phyloP scores from a whole-genome alignment of 1,140 invertebrate genomes.

The Aethina tumida region DNA sequence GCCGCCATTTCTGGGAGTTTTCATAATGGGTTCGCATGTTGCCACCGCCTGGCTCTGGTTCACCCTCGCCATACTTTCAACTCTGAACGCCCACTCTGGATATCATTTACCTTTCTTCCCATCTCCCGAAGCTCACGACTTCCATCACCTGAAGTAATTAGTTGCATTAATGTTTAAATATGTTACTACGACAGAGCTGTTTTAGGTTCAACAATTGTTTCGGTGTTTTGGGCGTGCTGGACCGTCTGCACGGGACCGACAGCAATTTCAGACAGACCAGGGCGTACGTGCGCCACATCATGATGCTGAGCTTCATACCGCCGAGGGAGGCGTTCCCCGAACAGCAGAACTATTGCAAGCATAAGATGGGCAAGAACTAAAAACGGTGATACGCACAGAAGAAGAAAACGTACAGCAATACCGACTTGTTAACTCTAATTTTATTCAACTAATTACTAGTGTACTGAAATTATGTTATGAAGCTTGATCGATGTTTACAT shows the following conservation, averaged over 20 bases:
- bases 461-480: too few species aligned
- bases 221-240: constrained; percentile 74
- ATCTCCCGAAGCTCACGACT: constrained; percentile 85
- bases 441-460: too few species aligned
- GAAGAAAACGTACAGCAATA: too few species aligned
- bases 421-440: too few species aligned
- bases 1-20: constrained; percentile 69
- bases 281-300: constrained; percentile 64
- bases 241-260: constrained; percentile 79
- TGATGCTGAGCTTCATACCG: constrained; percentile 71
- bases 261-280: constrained; percentile 62
- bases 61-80: constrained; percentile 65
- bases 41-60: constrained; percentile 79
- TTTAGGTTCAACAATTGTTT: constrained; percentile 76
- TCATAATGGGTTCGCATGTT: constrained; percentile 72
- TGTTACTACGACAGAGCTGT: constrained; percentile 10
- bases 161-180: neutral
- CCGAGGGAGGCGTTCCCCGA: constrained; percentile 67
- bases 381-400: too few species aligned
- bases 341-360: constrained; percentile 40
- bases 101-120: constrained; percentile 84
- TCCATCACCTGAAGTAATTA: constrained; percentile 77
- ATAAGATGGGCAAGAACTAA: constrained; percentile 29
- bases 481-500: too few species aligned
- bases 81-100: constrained; percentile 77